Evolutionary conservation across 1,140 invertebrate genomes (phyloP).

Genomic region (Centruroides vittatus): DNA sequence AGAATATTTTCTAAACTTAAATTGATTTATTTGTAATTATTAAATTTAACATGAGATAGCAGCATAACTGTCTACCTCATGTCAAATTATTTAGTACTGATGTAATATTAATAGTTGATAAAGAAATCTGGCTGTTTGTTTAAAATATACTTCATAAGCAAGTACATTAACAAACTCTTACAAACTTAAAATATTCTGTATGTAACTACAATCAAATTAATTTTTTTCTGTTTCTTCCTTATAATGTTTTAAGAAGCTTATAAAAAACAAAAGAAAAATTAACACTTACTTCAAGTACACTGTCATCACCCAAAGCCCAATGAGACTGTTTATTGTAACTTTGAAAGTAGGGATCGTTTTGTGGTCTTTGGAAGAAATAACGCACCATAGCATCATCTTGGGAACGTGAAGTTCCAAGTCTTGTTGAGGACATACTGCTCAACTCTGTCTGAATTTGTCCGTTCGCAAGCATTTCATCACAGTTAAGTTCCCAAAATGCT

Average conservation of each 20-base stretch:
- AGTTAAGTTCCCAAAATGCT: slow-evolving; percentile 13
- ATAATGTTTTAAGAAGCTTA: not conserved
- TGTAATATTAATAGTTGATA: too few relatives aligned
- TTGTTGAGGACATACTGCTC: slow-evolving; percentile 8
- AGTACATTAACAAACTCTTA: too few relatives aligned
- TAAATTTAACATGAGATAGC: too few relatives aligned
- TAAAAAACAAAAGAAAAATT: not conserved
- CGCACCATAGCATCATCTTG: slow-evolving; percentile 76
- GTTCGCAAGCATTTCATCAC: slow-evolving; percentile 11
- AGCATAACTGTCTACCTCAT: too few relatives aligned
- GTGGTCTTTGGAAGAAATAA: slow-evolving; percentile 68
- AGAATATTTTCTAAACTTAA: too few relatives aligned
- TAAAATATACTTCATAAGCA: too few relatives aligned
- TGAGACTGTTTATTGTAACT: slow-evolving; percentile 40
- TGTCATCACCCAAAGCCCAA: slow-evolving; percentile 67
- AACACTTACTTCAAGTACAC: slow-evolving; percentile 51
- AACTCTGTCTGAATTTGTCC: slow-evolving; percentile 12
- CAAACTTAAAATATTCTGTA: too few relatives aligned
- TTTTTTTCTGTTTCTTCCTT: not conserved
- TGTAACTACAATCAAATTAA: too few relatives aligned
- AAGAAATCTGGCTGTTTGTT: too few relatives aligned
- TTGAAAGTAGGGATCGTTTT: slow-evolving; percentile 56
- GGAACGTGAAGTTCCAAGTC: slow-evolving; percentile 12
- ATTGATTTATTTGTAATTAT: too few relatives aligned
- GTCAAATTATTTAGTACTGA: too few relatives aligned